A percentile compares a stretch with the other conserved stretches of the same genome.
Conservation (phyloP, 2,888 invertebrate species). For the Agriopis aurantiaria region DNA sequence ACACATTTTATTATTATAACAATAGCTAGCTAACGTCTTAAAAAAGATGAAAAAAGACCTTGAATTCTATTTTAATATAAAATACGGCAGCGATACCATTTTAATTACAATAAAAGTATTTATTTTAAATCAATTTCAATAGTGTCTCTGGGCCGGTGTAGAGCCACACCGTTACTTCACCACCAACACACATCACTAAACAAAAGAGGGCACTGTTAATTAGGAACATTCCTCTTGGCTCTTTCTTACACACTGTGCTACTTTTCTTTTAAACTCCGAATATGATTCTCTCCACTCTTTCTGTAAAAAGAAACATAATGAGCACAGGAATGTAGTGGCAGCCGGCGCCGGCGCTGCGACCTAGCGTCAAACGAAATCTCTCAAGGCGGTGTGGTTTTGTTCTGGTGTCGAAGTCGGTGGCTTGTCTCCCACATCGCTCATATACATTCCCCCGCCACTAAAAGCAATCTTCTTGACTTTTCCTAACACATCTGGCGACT, state of each 20-base stretch:
- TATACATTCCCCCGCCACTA: slow-evolving; percentile 81
- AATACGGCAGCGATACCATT: slow-evolving; percentile 84
- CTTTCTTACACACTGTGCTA: slow-evolving; percentile 98
- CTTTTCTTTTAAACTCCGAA: slow-evolving; percentile 98
- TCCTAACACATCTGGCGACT: slow-evolving; percentile 98
- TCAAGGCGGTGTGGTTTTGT: slow-evolving; percentile 56
- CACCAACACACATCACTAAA: slow-evolving; percentile 81
- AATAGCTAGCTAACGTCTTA: slow-evolving; percentile 85
- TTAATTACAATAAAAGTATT: slow-evolving; percentile 83
- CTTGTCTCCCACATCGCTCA: slow-evolving; percentile 78
- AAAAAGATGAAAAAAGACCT: slow-evolving; percentile 85
- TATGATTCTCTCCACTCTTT: slow-evolving; percentile 99
- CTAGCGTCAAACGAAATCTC: slow-evolving; percentile 57
- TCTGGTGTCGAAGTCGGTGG: slow-evolving; percentile 64
- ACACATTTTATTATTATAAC: slow-evolving; percentile 83
- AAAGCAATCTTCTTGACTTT: slow-evolving; percentile 99
- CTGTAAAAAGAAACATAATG: slow-evolving; percentile 88
- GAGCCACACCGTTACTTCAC: slow-evolving; percentile 67
- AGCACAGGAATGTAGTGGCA: slow-evolving; percentile 77
- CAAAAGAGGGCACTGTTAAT: slow-evolving; percentile 86
- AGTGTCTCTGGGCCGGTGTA: slow-evolving; percentile 78
- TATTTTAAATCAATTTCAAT: slow-evolving; percentile 85
- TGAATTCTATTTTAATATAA: slow-evolving; percentile 81
- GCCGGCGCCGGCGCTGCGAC: slow-evolving; percentile 62
- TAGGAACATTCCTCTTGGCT: slow-evolving; percentile 99